Evolutionary conservation across 2,113 vertebrate genomes (phyloP), one percentile per base, ranked within the genome.

Genomic region (Origma solitaria): DNA sequence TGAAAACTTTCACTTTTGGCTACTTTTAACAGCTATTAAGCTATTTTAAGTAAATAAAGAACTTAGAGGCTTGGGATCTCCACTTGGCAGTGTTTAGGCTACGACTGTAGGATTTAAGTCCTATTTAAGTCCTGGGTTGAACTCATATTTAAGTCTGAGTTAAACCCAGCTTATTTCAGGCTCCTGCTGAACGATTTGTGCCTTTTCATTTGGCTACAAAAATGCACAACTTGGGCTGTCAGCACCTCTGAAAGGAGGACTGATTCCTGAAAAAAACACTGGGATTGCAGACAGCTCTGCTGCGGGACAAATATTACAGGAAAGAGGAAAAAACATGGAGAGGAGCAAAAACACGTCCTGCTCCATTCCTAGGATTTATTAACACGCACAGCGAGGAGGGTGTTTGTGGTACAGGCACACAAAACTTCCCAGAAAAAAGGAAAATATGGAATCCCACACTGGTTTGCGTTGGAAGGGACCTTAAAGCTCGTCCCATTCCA

Each of bases 221-320:
- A 53, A 78, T 16, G 56, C 62, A 57, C 31, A 15, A 65, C 56
- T 18, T 10, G 3, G 37, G 28, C 58, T 40, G 50, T 1, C 66
- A 50, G 24, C 62, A 31, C 3, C 54, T 25, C 64, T 35, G 56
- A 58, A 28, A 27, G 14, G 6, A 40, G 31, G 20, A 9, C 2
- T 0, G 1, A 18, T 12, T 50, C 65, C 7, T 11, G 30, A 56
- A 49, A 61, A 13, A 47, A 42, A 16, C 11, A 1, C 35, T 30
- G 23, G 5, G 1, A 2, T 38, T 51, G 10, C 54, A 53, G 44
- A 31, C 0, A 2, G 17, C 15, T 25, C 33, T 66, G n/a, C 53
- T 44, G 21, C 2, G 11, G 21, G 13, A 44, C 10, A 60, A 30
- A 38, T 40, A 15, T 19, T 37, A 49, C 33, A 27, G 53, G 33